Evolutionary conservation across 2,888 invertebrate species (phyloP), one percentile per base, ranked within the genome.

Genomic region (Apantesis nais): DNA sequence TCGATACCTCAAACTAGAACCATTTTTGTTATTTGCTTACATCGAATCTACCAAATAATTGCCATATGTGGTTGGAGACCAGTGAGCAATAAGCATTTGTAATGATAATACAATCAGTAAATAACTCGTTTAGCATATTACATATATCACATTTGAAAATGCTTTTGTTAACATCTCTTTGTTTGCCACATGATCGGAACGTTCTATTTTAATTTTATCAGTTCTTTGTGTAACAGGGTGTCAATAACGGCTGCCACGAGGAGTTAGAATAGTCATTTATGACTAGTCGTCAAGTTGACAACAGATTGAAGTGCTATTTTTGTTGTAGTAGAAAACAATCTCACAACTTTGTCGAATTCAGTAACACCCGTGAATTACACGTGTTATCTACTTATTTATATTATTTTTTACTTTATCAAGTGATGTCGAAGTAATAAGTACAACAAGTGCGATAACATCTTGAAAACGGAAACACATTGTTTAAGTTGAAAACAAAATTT

Each of bases 131-230:
- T 70, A 76, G 68, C 69, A 31, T 70, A 73, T 79, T 78, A 76
- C 77, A 74, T n/a, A n/a, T n/a, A n/a, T 75, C 75, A 80, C 73
- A 73, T 62, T 77, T 76, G 63, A 73, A 74, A 77, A 74, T 76
- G 77, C 70, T 74, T 67, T 66, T 73, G 71, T 76, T 72, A 52
- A 70, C 68, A 67, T 71, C 75, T 71, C 82, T 83, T 85, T 85
- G 83, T 85, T 80, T 65, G 39, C 39, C 74, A 71, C 72, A 75
- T 68, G 55, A 62, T 64, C 44, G 73, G 31, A n/a, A 66, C 68
- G 70, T 78, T 80, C 76, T 74, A 83, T 78, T 83, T 80, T 81
- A 73, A 71, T 78, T 78, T 78, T 80, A 83, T 80, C 78, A 77
- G 72, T 78, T 78, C 79, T 85, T 82, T 85, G 83, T 83, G 77